Evolutionary conservation across 2,797 vertebrate genomes (phyloP).

Genomic region (Vipera ursinii): DNA sequence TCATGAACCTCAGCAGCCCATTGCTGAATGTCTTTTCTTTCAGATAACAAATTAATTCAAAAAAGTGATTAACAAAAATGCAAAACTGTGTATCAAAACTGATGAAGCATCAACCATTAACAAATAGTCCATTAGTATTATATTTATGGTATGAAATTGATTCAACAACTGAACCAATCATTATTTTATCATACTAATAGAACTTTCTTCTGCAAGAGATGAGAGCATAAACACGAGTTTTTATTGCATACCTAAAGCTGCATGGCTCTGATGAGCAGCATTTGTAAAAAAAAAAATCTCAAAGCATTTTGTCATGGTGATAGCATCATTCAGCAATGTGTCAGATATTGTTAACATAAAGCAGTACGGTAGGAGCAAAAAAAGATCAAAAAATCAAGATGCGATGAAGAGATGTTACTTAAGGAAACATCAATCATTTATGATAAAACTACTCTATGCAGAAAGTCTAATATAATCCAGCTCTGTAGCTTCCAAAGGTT

Average conservation of each 20-base stretch:
- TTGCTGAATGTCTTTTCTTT: background rate
- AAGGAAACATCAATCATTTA: background rate
- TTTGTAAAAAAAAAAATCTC: background rate
- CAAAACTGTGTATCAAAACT: background rate
- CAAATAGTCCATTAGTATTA: background rate
- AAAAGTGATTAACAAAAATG: background rate
- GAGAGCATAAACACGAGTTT: background rate
- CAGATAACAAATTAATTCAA: background rate
- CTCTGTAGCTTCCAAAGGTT: background rate
- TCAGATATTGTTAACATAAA: background rate
- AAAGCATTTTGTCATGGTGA: background rate
- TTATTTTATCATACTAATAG: background rate
- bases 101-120: background rate
- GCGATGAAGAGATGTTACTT: background rate
- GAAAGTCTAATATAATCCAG: slow-evolving; percentile 6
- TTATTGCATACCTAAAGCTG: background rate
- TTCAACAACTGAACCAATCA: background rate
- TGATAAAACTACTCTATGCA: background rate
- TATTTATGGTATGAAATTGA: background rate
- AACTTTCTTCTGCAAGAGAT: background rate
- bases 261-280: background rate
- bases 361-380: background rate
- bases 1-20: background rate
- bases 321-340: background rate
- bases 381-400: background rate